Evolutionary conservation across 2,888 invertebrate species (phyloP), one percentile per base, ranked within the genome.

Genomic region (Coleophora deauratella): DNA sequence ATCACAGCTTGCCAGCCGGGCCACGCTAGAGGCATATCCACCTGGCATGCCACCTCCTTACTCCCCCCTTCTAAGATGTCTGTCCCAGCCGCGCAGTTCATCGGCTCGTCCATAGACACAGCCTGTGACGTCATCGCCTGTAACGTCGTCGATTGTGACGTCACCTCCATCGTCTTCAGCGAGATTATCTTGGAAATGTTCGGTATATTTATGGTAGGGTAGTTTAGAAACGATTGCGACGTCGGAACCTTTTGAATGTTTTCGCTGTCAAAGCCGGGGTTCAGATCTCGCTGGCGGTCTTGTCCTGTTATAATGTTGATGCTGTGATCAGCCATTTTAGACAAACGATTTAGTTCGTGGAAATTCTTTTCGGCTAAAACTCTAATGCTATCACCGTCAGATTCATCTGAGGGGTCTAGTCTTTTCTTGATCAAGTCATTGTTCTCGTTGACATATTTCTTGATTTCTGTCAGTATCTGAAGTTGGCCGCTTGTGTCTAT

Each of bases 1-100:
- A 84, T 67, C n/a, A 89, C 55, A 8, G 72, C 72, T 35, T 87
- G 76, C 4, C 87, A 54, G 1, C 87, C 88, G 0, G 86, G 79
- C 89, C 89, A 89, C 28, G 59, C 55, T 10, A 55, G 44, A 1
- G 41, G 30, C 36, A 61, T 60, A 1, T 63, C 64, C 6, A 60
- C 68, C 52, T 79, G 79, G 39, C 76, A 71, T 9, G 58, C 52
- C 10, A 63, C 52, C 35, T 80, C 72, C 36, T 56, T 55, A 13
- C 47, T 54, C 2, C 10, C 13, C 8, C 41, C 37, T 0, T 27
- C 27, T 11, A 13, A 33, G 4, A 52, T 57, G 13, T 38, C 47
- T 1, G 65, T 57, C 0, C 76, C 76, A 1, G 72, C 74, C 0
- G 80, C 80, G 0, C 72, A 70, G 38, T 69, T 72, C 41, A 59